These are phyloP conservation scores for Cydia splendana DNA, from an alignment of 1,140 invertebrate genomes.

Conservation along the genomic window DNA sequence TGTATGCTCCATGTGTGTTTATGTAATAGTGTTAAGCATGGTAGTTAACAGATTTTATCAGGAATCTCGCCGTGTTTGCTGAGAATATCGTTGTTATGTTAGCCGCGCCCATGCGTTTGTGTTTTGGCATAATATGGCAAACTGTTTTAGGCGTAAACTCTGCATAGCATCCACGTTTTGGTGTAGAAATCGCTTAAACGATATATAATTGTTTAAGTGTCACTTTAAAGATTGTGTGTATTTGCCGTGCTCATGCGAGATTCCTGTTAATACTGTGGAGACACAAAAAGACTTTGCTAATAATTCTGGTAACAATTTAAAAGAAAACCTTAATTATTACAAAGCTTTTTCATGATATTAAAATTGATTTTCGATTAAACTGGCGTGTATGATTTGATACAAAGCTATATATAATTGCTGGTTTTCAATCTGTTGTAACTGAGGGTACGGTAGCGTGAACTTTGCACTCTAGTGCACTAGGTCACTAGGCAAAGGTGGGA, in stretches of 20 bases:
- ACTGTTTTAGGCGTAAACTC: no score
- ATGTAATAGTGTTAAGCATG: conserved; percentile 38
- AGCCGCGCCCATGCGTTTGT: no score
- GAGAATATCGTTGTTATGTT: not conserved
- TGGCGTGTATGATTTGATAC: not conserved
- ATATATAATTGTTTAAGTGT: not conserved
- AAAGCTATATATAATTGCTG: not conserved
- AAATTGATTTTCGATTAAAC: conserved; percentile 9
- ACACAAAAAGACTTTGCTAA: conserved; percentile 1
- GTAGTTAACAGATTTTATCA: conserved; percentile 1
- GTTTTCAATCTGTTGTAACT: not conserved
- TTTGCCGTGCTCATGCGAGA: not conserved
- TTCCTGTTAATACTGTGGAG: not conserved
- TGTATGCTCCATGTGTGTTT: conserved; percentile 39
- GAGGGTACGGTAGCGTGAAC: not conserved
- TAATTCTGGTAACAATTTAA: not conserved
- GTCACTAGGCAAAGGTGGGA: not conserved
- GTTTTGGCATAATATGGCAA: no score
- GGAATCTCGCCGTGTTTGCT: not conserved
- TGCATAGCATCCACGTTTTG: not conserved
- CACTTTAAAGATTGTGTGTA: not conserved
- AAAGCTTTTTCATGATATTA: not conserved
- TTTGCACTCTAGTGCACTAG: not conserved
- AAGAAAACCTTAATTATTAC: not conserved
- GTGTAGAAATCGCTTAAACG: not conserved